A percentile compares a stretch with the other conserved stretches of the same genome.
Conservation (phyloP, 2,113 vertebrate genomes). For the Rhombomys opimus region DNA sequence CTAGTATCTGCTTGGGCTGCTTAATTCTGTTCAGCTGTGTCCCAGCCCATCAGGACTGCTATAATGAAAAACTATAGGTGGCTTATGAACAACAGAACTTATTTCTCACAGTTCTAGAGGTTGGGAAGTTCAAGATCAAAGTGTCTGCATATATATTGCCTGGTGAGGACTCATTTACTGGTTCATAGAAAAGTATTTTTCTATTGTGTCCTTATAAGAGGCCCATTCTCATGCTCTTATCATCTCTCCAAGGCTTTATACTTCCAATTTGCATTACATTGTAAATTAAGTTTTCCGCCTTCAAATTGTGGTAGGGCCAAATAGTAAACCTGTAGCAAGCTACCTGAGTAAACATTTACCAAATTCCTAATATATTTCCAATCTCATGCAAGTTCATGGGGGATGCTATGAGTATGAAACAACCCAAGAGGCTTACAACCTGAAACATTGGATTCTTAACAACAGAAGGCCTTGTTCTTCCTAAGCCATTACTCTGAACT, state of each 20-base stretch:
- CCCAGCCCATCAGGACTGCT: background rate
- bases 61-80: background rate
- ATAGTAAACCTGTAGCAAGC: background rate
- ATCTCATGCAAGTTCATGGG: background rate
- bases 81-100: background rate
- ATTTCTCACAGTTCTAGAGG: background rate
- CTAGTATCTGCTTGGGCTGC: background rate
- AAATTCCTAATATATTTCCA: background rate
- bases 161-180: background rate
- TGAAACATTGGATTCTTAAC: background rate
- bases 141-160: background rate
- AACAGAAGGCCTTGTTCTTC: background rate
- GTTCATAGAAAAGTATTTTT: background rate
- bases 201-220: background rate
- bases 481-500: background rate
- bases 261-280: background rate
- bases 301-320: background rate
- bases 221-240: background rate
- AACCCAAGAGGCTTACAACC: background rate
- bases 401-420: background rate
- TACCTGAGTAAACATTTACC: background rate
- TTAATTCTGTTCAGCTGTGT: background rate
- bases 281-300: background rate
- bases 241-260: background rate
- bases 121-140: background rate